phyloP scores from a whole-genome alignment of 2,113 vertebrate genomes.

The Sphaerodactylus townsendi region DNA sequence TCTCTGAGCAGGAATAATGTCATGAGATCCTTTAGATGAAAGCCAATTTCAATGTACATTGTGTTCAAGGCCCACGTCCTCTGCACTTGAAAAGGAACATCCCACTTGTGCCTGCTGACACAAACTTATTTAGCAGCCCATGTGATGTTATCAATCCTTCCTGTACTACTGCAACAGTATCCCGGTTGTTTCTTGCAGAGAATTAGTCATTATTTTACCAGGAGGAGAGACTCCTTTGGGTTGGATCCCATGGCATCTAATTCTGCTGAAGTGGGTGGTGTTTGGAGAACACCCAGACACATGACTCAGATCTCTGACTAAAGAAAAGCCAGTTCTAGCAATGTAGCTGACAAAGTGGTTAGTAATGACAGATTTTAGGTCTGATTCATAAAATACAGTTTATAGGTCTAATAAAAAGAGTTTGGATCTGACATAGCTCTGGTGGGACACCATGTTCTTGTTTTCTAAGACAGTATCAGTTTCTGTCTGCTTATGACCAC shows the following conservation, averaged over 20 bases:
- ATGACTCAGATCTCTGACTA: constrained; percentile 52
- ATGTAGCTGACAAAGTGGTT: constrained; percentile 24
- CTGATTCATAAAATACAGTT: constrained; percentile 33
- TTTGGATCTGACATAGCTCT: constrained; percentile 8
- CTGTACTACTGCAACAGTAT: constrained; percentile 76
- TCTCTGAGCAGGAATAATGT: constrained; percentile 48
- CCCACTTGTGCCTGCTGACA: constrained; percentile 80
- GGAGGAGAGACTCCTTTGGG: constrained; percentile 74
- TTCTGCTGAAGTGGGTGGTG: constrained; percentile 75
- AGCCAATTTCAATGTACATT: constrained; percentile 79
- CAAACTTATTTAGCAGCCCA: constrained; percentile 74
- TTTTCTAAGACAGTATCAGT: not conserved
- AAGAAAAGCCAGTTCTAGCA: not conserved
- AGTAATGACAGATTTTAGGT: constrained; percentile 8
- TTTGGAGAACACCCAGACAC: constrained; percentile 70
- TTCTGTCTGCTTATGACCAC: not conserved
- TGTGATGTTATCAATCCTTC: constrained; percentile 82
- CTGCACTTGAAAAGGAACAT: constrained; percentile 77
- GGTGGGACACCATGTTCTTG: not conserved
- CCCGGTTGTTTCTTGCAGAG: constrained; percentile 77
- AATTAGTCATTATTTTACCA: constrained; percentile 81
- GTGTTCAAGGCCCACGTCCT: constrained; percentile 81
- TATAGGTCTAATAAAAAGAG: too few relatives aligned
- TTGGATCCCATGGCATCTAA: constrained; percentile 77
- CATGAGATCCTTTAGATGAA: constrained; percentile 72